A percentile compares a stretch with the other conserved stretches of the same genome.
These are phyloP conservation scores for Lerema accius DNA, from an alignment of 1,140 invertebrate species.

Conservation along the genomic window DNA sequence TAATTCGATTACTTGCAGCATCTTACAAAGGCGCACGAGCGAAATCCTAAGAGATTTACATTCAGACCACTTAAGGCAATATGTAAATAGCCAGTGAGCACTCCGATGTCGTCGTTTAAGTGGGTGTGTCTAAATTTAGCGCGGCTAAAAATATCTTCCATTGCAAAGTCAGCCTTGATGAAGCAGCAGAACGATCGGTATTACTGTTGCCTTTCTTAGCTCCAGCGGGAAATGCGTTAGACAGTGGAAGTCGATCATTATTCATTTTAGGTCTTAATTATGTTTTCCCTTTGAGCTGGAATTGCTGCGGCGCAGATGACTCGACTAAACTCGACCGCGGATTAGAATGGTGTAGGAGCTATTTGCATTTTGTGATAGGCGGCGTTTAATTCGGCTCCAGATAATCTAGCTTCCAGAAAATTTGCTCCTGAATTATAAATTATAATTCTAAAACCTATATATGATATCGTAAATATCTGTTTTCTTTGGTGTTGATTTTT, in stretches of 20 bases:
- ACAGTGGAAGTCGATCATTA: constrained; percentile 31
- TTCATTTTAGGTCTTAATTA: constrained; percentile 33
- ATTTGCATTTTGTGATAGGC: too few relatives aligned
- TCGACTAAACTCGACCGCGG: neutral
- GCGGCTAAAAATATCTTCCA: constrained; percentile 46
- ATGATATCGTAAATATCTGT: too few relatives aligned
- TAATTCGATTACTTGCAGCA: constrained; percentile 15
- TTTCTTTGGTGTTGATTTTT: too few relatives aligned
- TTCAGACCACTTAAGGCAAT: constrained; percentile 44
- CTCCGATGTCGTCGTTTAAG: constrained; percentile 39
- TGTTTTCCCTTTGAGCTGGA: constrained; percentile 29
- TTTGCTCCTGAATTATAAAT: too few relatives aligned
- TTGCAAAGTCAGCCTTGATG: constrained; percentile 34
- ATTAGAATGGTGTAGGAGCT: constrained; percentile 5
- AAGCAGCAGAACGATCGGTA: constrained; percentile 31
- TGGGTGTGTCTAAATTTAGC: constrained; percentile 52
- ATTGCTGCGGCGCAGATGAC: constrained; percentile 24
- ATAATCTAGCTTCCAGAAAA: too few relatives aligned
- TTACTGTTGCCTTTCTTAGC: constrained; percentile 13
- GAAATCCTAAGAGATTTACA: constrained; percentile 10
- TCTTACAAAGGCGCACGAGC: constrained; percentile 15
- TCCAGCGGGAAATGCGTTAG: constrained; percentile 33
- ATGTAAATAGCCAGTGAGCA: constrained; percentile 42
- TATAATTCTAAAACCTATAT: too few relatives aligned
- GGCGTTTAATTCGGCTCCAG: too few relatives aligned